phyloP scores from a whole-genome alignment of 2,113 vertebrate species.

The Poeciliopsis occidentalis region DNA sequence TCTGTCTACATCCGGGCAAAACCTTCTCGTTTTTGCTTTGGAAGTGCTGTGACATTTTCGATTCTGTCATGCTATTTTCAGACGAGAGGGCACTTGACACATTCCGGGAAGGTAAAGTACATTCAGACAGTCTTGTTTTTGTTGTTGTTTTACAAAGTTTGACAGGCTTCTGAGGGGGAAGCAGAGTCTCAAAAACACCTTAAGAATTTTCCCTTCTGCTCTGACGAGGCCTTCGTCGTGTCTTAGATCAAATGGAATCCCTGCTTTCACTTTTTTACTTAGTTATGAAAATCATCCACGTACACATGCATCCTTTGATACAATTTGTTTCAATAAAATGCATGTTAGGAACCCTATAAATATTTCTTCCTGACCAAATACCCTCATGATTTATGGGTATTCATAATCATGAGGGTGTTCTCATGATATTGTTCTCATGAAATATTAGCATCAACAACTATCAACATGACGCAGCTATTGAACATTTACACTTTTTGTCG shows the following conservation, averaged over 20 bases:
- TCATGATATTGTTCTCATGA: no score
- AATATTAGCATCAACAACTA: no score
- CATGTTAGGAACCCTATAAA: background rate
- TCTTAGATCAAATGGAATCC: constrained; percentile 1
- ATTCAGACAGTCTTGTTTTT: constrained; percentile 16
- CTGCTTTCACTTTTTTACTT: background rate
- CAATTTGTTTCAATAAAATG: background rate
- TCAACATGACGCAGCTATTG: no score
- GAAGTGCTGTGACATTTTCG: constrained; percentile 39
- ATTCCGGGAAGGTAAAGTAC: constrained; percentile 2
- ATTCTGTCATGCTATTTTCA: constrained; percentile 8
- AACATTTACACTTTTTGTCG: no score
- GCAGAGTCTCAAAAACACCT: constrained; percentile 25
- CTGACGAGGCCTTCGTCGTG: background rate
- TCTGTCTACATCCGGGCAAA: constrained; percentile 11
- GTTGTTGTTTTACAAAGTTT: background rate
- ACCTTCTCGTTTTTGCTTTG: constrained; percentile 1
- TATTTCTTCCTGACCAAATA: background rate
- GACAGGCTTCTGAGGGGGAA: constrained; percentile 16
- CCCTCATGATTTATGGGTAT: no score
- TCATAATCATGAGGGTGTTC: no score
- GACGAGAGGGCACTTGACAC: constrained; percentile 19
- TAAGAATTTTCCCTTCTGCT: background rate
- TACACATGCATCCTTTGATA: background rate
- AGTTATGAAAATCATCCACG: background rate